Percentiles rank a stretch among this genome's conserved stretches.
These are phyloP conservation scores for Clostera curtula DNA, from an alignment of 2,888 invertebrate species.

Conservation along the genomic window DNA sequence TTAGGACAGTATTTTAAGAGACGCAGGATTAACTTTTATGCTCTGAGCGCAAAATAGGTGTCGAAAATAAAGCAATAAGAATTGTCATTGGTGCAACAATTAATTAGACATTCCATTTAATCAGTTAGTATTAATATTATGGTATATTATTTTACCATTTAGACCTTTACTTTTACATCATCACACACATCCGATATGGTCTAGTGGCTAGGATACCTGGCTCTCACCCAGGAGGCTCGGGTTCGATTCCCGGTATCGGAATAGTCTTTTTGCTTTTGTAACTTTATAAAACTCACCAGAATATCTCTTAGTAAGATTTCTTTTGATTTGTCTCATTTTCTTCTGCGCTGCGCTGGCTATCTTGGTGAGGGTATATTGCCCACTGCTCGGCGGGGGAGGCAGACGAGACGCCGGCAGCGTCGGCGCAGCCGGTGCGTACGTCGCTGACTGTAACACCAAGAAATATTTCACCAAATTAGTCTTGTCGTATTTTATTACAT, in stretches of 20 bases:
- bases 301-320: constrained; percentile 77
- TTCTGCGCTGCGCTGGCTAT: constrained; percentile 76
- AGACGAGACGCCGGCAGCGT: constrained; percentile 56
- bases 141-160: constrained; percentile 4
- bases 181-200: constrained; percentile 66
- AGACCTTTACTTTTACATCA: constrained; percentile 1
- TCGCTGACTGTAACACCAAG: constrained; percentile 21
- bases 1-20: too few species aligned
- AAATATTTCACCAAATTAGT: neutral
- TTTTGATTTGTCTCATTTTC: constrained; percentile 79
- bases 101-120: too few species aligned
- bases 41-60: too few species aligned
- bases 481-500: too few species aligned
- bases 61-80: too few species aligned
- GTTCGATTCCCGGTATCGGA: constrained; percentile 79
- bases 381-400: constrained; percentile 77
- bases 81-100: too few species aligned
- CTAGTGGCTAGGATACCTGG: constrained; percentile 78
- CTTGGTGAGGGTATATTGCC: constrained; percentile 79
- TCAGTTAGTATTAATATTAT: too few species aligned
- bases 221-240: constrained; percentile 77
- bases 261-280: constrained; percentile 32
- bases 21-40: too few species aligned
- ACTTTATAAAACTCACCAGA: constrained; percentile 40
- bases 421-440: constrained; percentile 37